Evolutionary conservation across 2,888 invertebrate genomes (phyloP).

Genomic region (Xanthorhoe designata): DNA sequence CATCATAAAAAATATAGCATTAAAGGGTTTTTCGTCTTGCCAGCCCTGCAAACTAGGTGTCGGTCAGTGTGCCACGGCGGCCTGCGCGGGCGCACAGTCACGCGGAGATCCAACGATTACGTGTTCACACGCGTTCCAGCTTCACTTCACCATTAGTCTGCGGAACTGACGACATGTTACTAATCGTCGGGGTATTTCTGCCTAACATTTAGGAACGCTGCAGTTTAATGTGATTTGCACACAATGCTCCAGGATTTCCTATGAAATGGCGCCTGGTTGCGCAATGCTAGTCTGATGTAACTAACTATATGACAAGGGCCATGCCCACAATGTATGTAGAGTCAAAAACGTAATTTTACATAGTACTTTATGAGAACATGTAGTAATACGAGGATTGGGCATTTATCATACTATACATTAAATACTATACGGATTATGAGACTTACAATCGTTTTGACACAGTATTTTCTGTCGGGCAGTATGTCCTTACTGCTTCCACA

Average conservation of each 20-base stretch:
- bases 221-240: neutral
- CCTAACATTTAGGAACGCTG: neutral
- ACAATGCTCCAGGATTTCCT: neutral
- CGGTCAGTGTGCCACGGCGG: constrained; percentile 70
- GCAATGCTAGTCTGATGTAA: neutral
- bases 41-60: constrained; percentile 52
- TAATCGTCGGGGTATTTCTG: constrained; percentile 26
- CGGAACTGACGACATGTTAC: constrained; percentile 23
- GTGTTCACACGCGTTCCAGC: constrained; percentile 30
- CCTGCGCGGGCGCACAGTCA: constrained; percentile 56
- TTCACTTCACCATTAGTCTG: constrained; percentile 12
- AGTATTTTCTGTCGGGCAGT: too few species aligned
- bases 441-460: too few species aligned
- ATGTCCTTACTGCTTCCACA: too few species aligned
- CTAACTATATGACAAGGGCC: neutral
- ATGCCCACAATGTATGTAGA: neutral
- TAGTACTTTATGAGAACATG: too few species aligned
- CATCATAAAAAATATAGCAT: neutral
- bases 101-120: constrained; percentile 47
- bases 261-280: constrained; percentile 1
- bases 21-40: neutral
- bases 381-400: too few species aligned
- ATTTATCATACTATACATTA: too few species aligned
- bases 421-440: too few species aligned
- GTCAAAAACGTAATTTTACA: neutral